These are phyloP conservation scores for Epinephelus cyanopodus DNA, from an alignment of 2,113 vertebrate species.

Conservation along the genomic window DNA sequence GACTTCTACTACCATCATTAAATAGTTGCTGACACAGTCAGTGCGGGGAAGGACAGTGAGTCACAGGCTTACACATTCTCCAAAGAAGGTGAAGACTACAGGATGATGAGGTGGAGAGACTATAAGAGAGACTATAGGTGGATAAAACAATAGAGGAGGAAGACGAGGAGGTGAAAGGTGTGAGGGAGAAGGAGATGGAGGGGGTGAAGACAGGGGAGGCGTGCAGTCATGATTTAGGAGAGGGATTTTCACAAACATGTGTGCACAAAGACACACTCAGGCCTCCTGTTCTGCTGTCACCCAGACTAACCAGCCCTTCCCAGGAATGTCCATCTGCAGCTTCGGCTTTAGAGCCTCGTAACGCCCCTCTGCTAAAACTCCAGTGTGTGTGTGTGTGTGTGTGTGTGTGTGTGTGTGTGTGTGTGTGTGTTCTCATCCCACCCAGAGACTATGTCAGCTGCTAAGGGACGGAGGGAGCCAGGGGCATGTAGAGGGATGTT, in stretches of 20 bases:
- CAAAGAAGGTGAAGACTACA: background rate
- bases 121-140: background rate
- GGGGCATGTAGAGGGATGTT: conserved; percentile 73
- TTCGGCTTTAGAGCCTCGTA: conserved; percentile 24
- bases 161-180: conserved; percentile 14
- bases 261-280: conserved; percentile 31
- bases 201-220: conserved; percentile 67
- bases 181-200: conserved; percentile 13
- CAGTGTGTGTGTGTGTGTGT: background rate
- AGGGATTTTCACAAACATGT: conserved; percentile 56
- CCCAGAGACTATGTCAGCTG: conserved; percentile 79
- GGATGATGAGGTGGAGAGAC: conserved; percentile 10
- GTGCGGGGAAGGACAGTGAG: conserved; percentile 59
- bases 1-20: conserved; percentile 42
- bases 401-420: conserved; percentile 5
- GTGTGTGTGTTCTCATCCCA: conserved; percentile 51
- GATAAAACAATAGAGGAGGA: conserved; percentile 13
- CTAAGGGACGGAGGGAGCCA: conserved; percentile 59
- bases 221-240: conserved; percentile 66
- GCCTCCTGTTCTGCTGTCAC: conserved; percentile 48
- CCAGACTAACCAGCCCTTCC: conserved; percentile 76
- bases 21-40: conserved; percentile 70
- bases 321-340: conserved; percentile 84
- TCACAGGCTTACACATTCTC: conserved; percentile 33
- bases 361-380: conserved; percentile 34